Conservation (phyloP, 2,113 vertebrate genomes). For the Syrmaticus mikado region DNA sequence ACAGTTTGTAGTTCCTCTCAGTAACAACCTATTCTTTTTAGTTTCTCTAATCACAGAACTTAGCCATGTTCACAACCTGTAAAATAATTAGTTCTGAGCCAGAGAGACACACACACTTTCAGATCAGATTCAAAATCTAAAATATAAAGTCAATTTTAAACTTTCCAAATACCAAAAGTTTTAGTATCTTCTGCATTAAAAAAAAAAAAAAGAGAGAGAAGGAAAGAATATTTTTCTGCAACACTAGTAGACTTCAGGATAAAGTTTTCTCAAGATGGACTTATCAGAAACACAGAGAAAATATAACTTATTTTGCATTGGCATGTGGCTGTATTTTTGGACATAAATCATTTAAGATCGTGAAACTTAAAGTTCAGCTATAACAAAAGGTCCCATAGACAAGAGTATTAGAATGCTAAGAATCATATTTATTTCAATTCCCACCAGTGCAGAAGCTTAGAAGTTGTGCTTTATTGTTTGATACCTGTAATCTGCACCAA, state of each 20-base stretch:
- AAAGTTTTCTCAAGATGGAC: background rate
- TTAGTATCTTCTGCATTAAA: background rate
- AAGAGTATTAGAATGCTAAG: background rate
- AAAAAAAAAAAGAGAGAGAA: background rate
- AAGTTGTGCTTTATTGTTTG: background rate
- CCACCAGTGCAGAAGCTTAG: background rate
- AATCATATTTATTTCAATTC: background rate
- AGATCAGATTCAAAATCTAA: background rate
- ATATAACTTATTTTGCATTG: background rate
- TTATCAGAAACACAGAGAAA: background rate
- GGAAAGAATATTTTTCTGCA: background rate
- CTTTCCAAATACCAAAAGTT: background rate
- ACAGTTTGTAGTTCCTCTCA: background rate
- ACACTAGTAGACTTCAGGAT: background rate
- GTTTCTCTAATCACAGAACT: too few relatives aligned
- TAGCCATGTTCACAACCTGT: background rate
- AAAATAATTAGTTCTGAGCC: background rate
- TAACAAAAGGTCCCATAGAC: background rate
- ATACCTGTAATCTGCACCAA: conserved; percentile 97
- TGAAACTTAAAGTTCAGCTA: background rate
- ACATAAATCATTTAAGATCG: background rate
- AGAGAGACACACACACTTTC: background rate
- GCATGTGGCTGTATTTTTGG: background rate
- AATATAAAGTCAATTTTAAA: background rate
- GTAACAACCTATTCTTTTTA: background rate